A percentile compares a stretch with the other conserved stretches of the same genome.
These are phyloP conservation scores for Zhuqinia jingwanae DNA, from an alignment of 2,888 invertebrate genomes.

Conservation along the genomic window DNA sequence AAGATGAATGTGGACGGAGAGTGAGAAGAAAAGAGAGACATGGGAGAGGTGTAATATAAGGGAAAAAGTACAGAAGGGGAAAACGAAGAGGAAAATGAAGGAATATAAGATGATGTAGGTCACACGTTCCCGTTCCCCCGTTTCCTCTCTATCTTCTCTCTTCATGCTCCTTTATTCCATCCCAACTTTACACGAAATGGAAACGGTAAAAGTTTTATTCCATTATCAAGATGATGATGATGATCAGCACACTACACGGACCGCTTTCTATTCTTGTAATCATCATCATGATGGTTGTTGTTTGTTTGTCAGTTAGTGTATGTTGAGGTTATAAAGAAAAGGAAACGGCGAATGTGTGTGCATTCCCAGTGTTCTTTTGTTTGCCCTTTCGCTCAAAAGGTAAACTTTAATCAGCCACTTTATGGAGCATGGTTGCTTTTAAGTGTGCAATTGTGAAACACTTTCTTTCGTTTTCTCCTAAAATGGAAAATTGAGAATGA, in stretches of 20 bases:
- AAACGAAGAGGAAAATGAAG: background rate
- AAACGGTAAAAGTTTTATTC: conserved; percentile 54
- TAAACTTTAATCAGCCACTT: background rate
- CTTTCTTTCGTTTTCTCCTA: too few relatives aligned
- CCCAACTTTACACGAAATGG: background rate
- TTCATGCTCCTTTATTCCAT: background rate
- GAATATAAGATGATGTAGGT: conserved; percentile 53
- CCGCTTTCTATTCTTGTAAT: background rate
- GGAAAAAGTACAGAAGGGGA: too few relatives aligned
- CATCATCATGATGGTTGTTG: background rate
- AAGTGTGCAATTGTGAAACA: background rate
- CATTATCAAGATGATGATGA: conserved; percentile 12
- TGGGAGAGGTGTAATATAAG: too few relatives aligned
- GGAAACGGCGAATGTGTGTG: background rate
- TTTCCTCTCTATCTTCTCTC: background rate
- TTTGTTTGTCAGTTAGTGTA: background rate
- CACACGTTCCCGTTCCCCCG: conserved; percentile 4
- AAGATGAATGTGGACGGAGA: background rate
- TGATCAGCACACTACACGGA: background rate
- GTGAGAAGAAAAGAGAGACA: too few relatives aligned
- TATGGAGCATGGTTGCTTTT: background rate
- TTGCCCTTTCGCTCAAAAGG: background rate
- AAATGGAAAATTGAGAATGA: too few relatives aligned
- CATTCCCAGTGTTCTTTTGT: background rate
- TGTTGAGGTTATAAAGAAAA: too few relatives aligned